Evolutionary conservation across 2,888 invertebrate species (phyloP), one percentile per base, ranked within the genome.

Genomic region (Seira sanloemensis): DNA sequence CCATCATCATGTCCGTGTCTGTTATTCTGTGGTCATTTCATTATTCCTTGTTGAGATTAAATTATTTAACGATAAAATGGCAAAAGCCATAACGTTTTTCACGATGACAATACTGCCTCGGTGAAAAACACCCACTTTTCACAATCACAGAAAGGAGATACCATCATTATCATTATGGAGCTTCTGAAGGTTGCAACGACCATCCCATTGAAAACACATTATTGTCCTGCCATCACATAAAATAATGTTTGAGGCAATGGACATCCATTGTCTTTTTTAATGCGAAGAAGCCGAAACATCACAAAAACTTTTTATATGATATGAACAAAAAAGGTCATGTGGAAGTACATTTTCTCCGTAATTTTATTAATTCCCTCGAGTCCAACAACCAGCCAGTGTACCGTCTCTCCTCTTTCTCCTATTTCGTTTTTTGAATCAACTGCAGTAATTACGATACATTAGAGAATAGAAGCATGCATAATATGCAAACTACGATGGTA

Each of bases 301-400:
- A 21, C 68, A 78, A 21, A 46, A 46, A 19, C 2, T 23, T 66
- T 24, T 72, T 80, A 74, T 74, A 73, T 79, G 78, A 71, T 16
- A 50, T 80, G 67, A 68, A 68, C 80, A 66, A 74, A 80, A 80
- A 80, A 80, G 80, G 80, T 80, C 68, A 80, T 78, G 23, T 24
- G 54, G 24, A 74, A 50, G 24, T 68, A 2, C 67, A 65, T 46
- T 78, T 66, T 62, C 74, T 50, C 62, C 66, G 37, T 67, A 37
- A 27, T 37, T 46, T 73, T 66, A 72, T 79, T 73, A 79, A 68
- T 77, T 58, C 68, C 68, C 65, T 23, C 65, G 9, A n/a, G 37
- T 37, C 37, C 37, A 37, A n/a, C n/a, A n/a, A n/a, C n/a, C n/a
- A n/a, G n/a, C n/a, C n/a, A n/a, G n/a, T n/a, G n/a, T n/a, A n/a